Evolutionary conservation across 2,797 vertebrate species (phyloP).

Genomic region (Ispidina lecontei): DNA sequence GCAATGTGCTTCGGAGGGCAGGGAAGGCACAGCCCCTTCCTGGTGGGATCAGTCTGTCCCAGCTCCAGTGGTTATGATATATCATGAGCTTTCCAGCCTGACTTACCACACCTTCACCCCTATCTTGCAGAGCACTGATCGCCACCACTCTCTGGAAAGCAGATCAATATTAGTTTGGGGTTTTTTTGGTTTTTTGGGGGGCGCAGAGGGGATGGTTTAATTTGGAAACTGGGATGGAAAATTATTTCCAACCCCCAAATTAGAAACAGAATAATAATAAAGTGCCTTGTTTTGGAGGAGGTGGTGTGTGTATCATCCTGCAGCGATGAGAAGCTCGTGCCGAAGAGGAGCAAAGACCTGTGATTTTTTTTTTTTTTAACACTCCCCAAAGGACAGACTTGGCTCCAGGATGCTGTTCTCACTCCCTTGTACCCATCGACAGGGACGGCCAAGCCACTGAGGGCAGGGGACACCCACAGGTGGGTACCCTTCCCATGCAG

Average conservation of each 20-base stretch:
- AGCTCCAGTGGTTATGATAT: rapidly evolving
- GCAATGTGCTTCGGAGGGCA: not conserved
- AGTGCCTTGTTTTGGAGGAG: constrained; percentile 31
- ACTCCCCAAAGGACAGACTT: not conserved
- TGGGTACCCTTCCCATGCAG: not conserved
- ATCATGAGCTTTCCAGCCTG: not conserved
- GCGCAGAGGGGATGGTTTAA: not conserved
- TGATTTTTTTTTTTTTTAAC: not conserved
- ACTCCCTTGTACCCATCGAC: not conserved
- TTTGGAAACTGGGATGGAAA: constrained; percentile 53
- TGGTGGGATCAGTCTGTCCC: not conserved
- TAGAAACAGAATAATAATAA: constrained; percentile 60
- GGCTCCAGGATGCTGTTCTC: not conserved
- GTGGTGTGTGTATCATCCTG: constrained; percentile 4
- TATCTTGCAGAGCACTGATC: not conserved
- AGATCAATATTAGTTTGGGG: not conserved
- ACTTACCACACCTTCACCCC: not conserved
- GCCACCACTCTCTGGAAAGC: not conserved
- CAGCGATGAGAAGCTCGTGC: constrained; percentile 57
- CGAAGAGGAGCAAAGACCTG: not conserved
- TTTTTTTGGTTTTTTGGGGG: no score
- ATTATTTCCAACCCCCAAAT: constrained; percentile 52
- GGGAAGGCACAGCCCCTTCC: not conserved
- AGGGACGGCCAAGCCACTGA: rapidly evolving
- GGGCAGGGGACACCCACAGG: not conserved